Conservation (phyloP, 2,888 invertebrate genomes). For the Clusia tigrina region DNA sequence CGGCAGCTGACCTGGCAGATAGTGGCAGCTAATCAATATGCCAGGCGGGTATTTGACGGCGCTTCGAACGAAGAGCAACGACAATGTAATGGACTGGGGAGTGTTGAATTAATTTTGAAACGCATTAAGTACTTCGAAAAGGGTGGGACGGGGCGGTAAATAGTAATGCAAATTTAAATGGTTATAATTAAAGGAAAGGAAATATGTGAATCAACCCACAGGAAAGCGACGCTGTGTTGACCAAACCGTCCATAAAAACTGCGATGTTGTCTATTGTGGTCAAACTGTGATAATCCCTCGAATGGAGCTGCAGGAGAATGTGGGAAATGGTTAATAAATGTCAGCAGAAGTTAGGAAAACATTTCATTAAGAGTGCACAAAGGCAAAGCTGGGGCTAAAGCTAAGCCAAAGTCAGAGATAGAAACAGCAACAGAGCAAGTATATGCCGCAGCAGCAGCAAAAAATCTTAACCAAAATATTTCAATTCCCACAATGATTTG, state of each 20-base stretch:
- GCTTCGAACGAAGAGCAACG: background rate
- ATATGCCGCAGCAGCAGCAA: background rate
- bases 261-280: slow-evolving; percentile 5
- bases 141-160: too few relatives aligned
- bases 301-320: background rate
- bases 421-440: too few relatives aligned
- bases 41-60: background rate
- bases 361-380: slow-evolving; percentile 21
- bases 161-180: too few relatives aligned
- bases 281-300: background rate
- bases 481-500: slow-evolving; percentile 3
- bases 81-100: too few relatives aligned
- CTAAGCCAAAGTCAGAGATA: too few relatives aligned
- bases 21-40: background rate
- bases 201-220: too few relatives aligned
- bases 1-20: background rate
- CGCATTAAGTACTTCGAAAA: too few relatives aligned
- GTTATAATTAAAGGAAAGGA: too few relatives aligned
- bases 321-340: background rate
- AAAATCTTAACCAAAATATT: background rate
- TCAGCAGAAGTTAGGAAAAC: slow-evolving; percentile 23
- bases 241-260: too few relatives aligned
- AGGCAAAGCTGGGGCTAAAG: too few relatives aligned
- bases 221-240: too few relatives aligned
- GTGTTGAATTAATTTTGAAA: too few relatives aligned